A percentile compares a stretch with the other conserved stretches of the same genome.
Conservation (phyloP, 2,113 vertebrate species). For the Cnemophilus loriae region DNA sequence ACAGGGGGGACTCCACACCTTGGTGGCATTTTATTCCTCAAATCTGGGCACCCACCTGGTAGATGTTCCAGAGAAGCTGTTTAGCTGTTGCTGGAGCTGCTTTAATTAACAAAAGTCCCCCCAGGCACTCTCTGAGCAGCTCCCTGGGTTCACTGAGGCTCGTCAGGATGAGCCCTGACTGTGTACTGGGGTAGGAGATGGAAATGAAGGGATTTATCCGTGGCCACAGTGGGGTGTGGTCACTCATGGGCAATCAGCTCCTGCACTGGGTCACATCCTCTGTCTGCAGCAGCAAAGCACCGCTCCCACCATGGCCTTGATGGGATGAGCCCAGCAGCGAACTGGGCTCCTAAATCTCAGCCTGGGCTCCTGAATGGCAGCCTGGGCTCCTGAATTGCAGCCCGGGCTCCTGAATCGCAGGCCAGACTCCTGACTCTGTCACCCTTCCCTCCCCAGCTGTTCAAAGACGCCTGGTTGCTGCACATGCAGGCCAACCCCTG, state of each 20-base stretch:
- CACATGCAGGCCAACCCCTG: slow-evolving; percentile 84
- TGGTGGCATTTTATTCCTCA: not conserved
- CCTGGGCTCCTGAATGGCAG: not conserved
- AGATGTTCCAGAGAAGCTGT: not conserved
- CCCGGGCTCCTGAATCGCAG: not conserved
- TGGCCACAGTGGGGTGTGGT: not conserved
- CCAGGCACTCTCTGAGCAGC: not conserved
- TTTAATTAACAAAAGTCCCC: not conserved
- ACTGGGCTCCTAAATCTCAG: not conserved
- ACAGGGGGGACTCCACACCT: accelerated
- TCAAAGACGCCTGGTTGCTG: slow-evolving; percentile 96
- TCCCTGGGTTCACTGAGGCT: not conserved
- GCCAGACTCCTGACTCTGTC: not conserved
- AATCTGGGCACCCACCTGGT: not conserved
- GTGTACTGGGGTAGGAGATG: not conserved
- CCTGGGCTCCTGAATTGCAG: not conserved
- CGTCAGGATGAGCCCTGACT: not conserved
- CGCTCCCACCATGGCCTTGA: not conserved
- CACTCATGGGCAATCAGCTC: not conserved
- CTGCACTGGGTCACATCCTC: not conserved
- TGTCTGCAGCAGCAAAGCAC: not conserved
- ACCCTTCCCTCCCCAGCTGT: slow-evolving; percentile 73
- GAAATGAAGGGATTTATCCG: not conserved
- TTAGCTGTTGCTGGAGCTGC: not conserved
- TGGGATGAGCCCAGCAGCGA: not conserved